Percentiles rank a stretch among this genome's conserved stretches.
phyloP scores from a whole-genome alignment of 2,797 vertebrate genomes.

The Carcharodon carcharias region DNA sequence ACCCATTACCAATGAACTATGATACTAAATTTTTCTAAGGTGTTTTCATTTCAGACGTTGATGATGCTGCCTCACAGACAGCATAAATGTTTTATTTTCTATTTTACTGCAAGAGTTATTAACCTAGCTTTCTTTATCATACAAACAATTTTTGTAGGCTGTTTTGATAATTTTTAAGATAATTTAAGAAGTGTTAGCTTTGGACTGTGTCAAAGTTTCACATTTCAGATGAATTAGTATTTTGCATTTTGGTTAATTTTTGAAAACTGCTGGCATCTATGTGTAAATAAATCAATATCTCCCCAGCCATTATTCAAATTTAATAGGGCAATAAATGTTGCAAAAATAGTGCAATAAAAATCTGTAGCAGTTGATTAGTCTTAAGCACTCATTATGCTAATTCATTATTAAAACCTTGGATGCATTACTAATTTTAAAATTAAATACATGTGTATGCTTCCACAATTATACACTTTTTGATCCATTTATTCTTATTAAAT shows the following conservation, averaged over 20 bases:
- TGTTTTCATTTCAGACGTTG: neutral
- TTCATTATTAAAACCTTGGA: slow-evolving; percentile 36
- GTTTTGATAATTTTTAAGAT: neutral
- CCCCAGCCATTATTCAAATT: slow-evolving; percentile 24
- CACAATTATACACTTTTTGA: slow-evolving; percentile 13
- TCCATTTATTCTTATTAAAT: neutral
- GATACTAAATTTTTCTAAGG: neutral
- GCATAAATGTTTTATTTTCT: neutral
- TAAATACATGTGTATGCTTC: slow-evolving; percentile 20
- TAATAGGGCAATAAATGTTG: slow-evolving; percentile 38
- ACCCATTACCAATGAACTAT: neutral
- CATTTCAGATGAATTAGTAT: slow-evolving; percentile 4
- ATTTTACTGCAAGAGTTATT: neutral
- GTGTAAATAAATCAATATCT: slow-evolving; percentile 32
- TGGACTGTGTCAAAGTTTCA: neutral
- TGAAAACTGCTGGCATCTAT: neutral
- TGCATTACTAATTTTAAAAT: slow-evolving; percentile 37
- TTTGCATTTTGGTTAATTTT: neutral
- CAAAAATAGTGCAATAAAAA: slow-evolving; percentile 37
- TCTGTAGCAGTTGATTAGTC: slow-evolving; percentile 37
- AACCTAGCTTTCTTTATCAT: neutral
- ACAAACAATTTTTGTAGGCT: neutral
- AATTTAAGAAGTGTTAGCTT: neutral
- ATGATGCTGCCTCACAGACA: neutral
- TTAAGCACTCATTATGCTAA: slow-evolving; percentile 37